phyloP scores from a whole-genome alignment of 2,888 invertebrate genomes.

The Allolobophora icterica region DNA sequence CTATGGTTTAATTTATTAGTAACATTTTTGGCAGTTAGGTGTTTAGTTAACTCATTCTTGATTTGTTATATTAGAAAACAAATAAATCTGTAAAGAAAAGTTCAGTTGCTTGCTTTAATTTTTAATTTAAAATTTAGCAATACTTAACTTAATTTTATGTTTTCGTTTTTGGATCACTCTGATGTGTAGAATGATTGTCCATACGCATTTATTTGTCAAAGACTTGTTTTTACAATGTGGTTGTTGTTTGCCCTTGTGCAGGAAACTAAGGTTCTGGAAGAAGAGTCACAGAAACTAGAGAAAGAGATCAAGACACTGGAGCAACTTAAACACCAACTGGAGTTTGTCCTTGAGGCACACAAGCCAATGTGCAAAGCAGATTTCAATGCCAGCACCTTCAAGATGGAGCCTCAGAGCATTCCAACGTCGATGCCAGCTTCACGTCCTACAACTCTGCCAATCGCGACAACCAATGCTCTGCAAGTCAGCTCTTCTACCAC shows the following conservation, averaged over 20 bases:
- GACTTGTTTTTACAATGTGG: neutral
- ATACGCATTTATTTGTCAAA: neutral
- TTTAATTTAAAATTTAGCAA: no score
- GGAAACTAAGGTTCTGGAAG: slow-evolving; percentile 70
- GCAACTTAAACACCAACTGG: slow-evolving; percentile 78
- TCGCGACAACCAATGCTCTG: neutral
- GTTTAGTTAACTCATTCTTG: neutral
- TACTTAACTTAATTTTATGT: no score
- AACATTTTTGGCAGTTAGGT: neutral
- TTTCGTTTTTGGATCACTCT: no score
- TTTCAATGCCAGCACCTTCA: neutral
- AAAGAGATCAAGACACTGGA: slow-evolving; percentile 81
- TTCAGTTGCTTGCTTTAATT: neutral
- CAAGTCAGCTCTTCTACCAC: neutral
- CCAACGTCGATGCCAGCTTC: neutral
- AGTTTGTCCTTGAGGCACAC: slow-evolving; percentile 82
- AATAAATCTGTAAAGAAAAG: neutral
- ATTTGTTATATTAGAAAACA: neutral
- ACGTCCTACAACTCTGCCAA: slow-evolving; percentile 9
- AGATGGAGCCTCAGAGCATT: neutral
- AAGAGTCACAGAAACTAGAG: slow-evolving; percentile 80
- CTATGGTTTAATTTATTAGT: no score
- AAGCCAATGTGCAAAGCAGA: slow-evolving; percentile 26
- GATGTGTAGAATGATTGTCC: no score
- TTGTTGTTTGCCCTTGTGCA: slow-evolving; percentile 44